Evolutionary conservation across 2,113 vertebrate genomes (phyloP).

Genomic region (Cathartes aura): DNA sequence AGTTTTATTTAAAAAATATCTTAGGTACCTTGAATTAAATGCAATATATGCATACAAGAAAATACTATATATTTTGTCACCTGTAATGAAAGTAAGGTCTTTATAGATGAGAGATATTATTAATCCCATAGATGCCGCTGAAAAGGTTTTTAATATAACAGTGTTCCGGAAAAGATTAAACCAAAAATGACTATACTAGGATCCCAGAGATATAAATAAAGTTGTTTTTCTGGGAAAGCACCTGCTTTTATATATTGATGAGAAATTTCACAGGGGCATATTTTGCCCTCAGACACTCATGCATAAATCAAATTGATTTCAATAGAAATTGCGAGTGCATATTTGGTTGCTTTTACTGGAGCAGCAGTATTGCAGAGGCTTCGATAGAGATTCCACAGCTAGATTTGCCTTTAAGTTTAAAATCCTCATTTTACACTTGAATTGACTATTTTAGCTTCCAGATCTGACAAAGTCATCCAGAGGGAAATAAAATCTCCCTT

Average conservation of each 20-base stretch:
- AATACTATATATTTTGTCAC: background rate
- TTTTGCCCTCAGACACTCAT: background rate
- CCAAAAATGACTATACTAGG: background rate
- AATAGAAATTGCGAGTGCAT: background rate
- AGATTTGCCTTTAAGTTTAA: background rate
- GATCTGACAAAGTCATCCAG: background rate
- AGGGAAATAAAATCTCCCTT: background rate
- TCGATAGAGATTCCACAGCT: background rate
- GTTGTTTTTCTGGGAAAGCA: slow-evolving; percentile 1
- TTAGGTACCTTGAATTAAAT: background rate
- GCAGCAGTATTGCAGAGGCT: background rate
- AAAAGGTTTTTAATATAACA: slow-evolving; percentile 32
- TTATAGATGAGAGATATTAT: background rate
- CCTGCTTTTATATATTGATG: background rate
- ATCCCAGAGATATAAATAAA: background rate
- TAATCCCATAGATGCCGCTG: background rate
- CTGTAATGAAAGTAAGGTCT: background rate
- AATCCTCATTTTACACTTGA: slow-evolving; percentile 14
- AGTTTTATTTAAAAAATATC: background rate
- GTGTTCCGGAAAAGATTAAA: background rate
- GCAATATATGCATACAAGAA: background rate
- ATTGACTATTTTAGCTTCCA: background rate
- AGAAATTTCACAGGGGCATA: background rate
- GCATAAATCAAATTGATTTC: background rate
- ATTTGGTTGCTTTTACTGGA: background rate